A percentile compares a stretch with the other conserved stretches of the same genome.
These are phyloP conservation scores for Synanceia verrucosa DNA, from an alignment of 2,797 vertebrate species.

Conservation along the genomic window DNA sequence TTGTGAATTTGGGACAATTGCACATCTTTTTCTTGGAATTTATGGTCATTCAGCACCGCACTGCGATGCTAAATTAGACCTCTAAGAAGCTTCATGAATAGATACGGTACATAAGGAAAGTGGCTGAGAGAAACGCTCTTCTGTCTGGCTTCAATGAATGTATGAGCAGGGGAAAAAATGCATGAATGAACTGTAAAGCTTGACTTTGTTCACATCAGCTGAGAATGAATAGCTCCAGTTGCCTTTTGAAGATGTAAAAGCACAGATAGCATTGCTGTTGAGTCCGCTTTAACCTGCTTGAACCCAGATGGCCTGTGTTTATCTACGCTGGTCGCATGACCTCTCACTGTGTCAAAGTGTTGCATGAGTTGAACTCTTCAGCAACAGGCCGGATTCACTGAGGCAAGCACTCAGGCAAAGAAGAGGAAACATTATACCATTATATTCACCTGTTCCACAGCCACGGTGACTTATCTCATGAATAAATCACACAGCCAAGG, in stretches of 20 bases:
- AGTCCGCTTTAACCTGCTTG: constrained; percentile 47
- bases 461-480: constrained; percentile 76
- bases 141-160: background rate
- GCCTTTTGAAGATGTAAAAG: constrained; percentile 53
- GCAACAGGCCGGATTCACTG: constrained; percentile 64
- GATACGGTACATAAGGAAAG: constrained; percentile 19
- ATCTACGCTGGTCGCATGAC: constrained; percentile 59
- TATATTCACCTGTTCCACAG: constrained; percentile 76
- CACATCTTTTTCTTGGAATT: constrained; percentile 41
- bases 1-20: constrained; percentile 51
- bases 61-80: constrained; percentile 47
- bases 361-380: constrained; percentile 66
- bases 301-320: constrained; percentile 69
- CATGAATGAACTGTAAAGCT: constrained; percentile 30
- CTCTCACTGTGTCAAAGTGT: constrained; percentile 56
- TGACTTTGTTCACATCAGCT: constrained; percentile 2
- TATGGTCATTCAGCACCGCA: constrained; percentile 31
- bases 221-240: constrained; percentile 25
- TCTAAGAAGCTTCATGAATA: constrained; percentile 41
- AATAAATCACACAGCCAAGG: constrained; percentile 76
- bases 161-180: constrained; percentile 3
- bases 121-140: background rate
- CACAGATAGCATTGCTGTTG: constrained; percentile 36
- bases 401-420: constrained; percentile 67
- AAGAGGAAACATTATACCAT: constrained; percentile 73